A percentile compares a stretch with the other conserved stretches of the same genome.
Evolutionary conservation across 1,140 invertebrate species (phyloP).

Genomic region (Lamellibrachia luymesi): DNA sequence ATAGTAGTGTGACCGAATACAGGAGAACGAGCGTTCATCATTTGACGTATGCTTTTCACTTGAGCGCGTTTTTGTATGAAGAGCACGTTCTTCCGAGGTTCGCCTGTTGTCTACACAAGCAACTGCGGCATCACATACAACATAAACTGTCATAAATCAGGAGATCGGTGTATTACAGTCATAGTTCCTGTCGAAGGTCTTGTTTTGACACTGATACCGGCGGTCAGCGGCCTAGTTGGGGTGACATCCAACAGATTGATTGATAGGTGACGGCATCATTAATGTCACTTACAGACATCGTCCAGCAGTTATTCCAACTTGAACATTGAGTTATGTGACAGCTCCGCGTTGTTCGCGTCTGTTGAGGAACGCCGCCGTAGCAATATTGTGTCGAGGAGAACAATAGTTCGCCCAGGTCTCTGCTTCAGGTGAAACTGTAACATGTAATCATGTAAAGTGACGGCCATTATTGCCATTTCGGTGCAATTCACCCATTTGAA

Average conservation of each 20-base stretch:
- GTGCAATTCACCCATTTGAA: neutral
- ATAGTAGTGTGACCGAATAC: neutral
- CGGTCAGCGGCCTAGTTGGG: too few relatives aligned
- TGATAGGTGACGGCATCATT: neutral
- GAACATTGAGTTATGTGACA: neutral
- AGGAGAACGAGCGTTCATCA: neutral
- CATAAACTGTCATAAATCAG: neutral
- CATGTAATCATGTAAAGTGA: neutral
- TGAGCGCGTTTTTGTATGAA: neutral
- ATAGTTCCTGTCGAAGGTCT: neutral
- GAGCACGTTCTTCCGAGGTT: neutral
- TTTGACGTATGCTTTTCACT: neutral
- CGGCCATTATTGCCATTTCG: neutral
- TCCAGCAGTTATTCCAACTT: neutral
- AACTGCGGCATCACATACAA: neutral
- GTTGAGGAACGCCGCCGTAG: neutral
- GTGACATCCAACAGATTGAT: neutral
- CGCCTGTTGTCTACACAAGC: neutral
- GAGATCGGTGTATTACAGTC: neutral
- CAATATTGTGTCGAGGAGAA: neutral
- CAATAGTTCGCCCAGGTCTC: neutral
- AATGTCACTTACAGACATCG: neutral
- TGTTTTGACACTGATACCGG: neutral
- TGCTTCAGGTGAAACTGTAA: neutral
- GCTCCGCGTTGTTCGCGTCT: neutral